These are phyloP conservation scores for Nephrotoma appendiculata DNA, from an alignment of 2,888 invertebrate species.

Conservation along the genomic window DNA sequence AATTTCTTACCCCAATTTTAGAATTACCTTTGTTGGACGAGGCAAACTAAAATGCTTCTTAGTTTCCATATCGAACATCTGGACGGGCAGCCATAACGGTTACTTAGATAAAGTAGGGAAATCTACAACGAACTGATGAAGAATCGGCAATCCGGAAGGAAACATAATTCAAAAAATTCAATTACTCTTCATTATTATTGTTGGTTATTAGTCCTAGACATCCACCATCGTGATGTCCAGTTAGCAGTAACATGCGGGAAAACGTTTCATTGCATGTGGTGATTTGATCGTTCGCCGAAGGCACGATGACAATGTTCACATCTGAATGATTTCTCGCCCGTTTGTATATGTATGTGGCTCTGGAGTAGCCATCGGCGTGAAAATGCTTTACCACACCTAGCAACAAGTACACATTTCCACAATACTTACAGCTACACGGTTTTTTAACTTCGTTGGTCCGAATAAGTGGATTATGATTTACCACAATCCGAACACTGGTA, in stretches of 20 bases:
- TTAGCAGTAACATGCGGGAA: conserved; percentile 88
- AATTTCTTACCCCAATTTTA: too few relatives aligned
- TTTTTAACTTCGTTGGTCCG: conserved; percentile 77
- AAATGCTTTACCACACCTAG: too few relatives aligned
- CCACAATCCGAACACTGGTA: conserved; percentile 90
- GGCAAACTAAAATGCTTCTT: too few relatives aligned
- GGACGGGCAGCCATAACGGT: too few relatives aligned
- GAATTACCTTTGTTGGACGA: too few relatives aligned
- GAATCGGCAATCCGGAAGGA: too few relatives aligned
- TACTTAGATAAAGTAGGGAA: too few relatives aligned
- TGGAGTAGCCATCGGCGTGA: too few relatives aligned
- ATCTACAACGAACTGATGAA: too few relatives aligned
- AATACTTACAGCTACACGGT: conserved; percentile 90
- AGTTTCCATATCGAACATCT: too few relatives aligned
- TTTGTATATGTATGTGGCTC: too few relatives aligned
- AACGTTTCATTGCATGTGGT: conserved; percentile 88
- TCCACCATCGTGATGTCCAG: conserved; percentile 86
- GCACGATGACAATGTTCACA: conserved; percentile 91
- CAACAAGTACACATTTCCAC: conserved; percentile 92
- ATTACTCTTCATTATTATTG: not conserved
- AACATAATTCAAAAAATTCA: too few relatives aligned
- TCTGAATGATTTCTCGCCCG: conserved; percentile 95
- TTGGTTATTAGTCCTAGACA: conserved; percentile 45
- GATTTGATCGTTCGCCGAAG: conserved; percentile 91
- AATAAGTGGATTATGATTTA: conserved; percentile 91